Base-by-base conservation (phyloP, 2,888 invertebrate species). In the Hymenopus coronatus region DNA sequence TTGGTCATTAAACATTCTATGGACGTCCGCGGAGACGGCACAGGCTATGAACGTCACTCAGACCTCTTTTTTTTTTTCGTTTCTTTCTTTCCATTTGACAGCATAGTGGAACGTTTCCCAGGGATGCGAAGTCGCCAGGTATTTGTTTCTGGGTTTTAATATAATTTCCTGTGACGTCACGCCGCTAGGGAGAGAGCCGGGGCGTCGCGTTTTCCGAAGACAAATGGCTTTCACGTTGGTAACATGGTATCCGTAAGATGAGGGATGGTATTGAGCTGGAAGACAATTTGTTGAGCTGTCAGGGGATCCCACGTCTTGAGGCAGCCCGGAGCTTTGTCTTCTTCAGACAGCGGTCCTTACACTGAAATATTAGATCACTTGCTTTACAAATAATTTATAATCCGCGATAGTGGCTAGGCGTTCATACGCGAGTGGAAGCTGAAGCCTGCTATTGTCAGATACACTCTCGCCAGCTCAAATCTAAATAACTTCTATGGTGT, bases 271-370 rank as follows among this genome's bases (percentile, higher is more conserved):
- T 85, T 85, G 85, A 85, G 85, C 85, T 85, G 54, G 46, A 85
- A 85, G 85, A 85, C 85, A 85, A 85, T 85, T 85, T 85, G 85
- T 85, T 85, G 40, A 85, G 85, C 85, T 85, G 85, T 85, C 85
- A 85, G 27, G 85, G 85, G 85, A 46, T 54, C 46, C 27, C 33
- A 27, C 85, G 27, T 40, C 54, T 27, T 83, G 85, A 46, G 46
- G 46, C 54, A 85, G 46, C 54, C 46, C 40, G 85, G 85, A 85
- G 46, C 46, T 46, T 54, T 46, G 54, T 85, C 27, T 85, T 54
- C 85, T 27, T 85, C 33, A 85, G 85, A 40, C 85, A 85, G 46
- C 46, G 85, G 54, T 46, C 54, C 54, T 85, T n/a, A 85, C 46
- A 40, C 85, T 85, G 85, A 46, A 40, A 54, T 85, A 85, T 85